phyloP scores from a whole-genome alignment of 2,888 invertebrate genomes.

The Melanostoma scalare region DNA sequence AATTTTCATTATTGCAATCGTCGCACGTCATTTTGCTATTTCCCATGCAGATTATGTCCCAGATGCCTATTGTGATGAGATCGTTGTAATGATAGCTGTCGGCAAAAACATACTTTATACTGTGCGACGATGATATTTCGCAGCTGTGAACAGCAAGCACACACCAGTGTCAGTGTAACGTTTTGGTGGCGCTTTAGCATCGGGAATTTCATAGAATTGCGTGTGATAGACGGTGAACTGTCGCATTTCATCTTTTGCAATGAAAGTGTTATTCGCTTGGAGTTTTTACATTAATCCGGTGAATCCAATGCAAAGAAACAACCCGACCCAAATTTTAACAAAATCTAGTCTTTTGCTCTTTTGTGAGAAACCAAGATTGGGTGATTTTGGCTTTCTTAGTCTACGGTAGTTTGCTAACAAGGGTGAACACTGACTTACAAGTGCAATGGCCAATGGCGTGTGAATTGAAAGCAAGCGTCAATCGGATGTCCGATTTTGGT shows the following conservation, averaged over 20 bases:
- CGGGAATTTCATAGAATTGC: slow-evolving; percentile 6
- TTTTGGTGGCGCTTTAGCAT: slow-evolving; percentile 7
- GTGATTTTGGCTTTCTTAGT: no score
- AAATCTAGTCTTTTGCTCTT: no score
- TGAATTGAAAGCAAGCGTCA: no score
- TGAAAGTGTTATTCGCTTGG: no score
- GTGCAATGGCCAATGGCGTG: no score
- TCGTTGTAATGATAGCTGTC: slow-evolving; percentile 42
- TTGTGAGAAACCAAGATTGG: no score
- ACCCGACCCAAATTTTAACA: no score
- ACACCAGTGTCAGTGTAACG: not conserved
- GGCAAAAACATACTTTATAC: slow-evolving; percentile 4
- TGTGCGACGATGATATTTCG: slow-evolving; percentile 16
- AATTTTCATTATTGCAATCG: slow-evolving; percentile 32
- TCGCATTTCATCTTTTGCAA: slow-evolving; percentile 9
- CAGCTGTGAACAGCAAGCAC: not conserved
- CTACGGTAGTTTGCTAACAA: no score
- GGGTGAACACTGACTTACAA: no score
- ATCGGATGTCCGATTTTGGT: no score
- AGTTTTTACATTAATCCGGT: no score
- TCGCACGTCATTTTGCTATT: slow-evolving; percentile 57
- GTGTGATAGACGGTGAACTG: slow-evolving; percentile 16
- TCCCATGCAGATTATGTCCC: slow-evolving; percentile 55
- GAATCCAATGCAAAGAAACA: no score
- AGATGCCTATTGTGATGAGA: slow-evolving; percentile 26